Conservation (phyloP, 1,140 invertebrate species). For the Drosophila funebris region DNA sequence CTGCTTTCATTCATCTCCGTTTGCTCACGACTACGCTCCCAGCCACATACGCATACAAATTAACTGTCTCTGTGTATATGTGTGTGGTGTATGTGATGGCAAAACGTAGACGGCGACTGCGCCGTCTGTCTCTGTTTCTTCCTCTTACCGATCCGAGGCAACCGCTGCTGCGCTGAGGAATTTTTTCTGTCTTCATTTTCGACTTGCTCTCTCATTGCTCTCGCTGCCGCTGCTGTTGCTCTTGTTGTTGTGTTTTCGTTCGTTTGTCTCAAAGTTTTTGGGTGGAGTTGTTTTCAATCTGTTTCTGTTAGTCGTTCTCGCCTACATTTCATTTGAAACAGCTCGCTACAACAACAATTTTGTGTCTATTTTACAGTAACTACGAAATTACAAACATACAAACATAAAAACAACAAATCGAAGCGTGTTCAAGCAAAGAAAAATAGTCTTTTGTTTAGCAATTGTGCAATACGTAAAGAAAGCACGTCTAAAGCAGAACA, state of each 20-base stretch:
- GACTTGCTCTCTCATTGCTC: slow-evolving; percentile 43
- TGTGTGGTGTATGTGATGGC: slow-evolving; percentile 37
- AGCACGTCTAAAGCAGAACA: slow-evolving; percentile 42
- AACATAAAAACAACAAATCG: slow-evolving; percentile 17
- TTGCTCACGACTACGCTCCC: slow-evolving; percentile 60
- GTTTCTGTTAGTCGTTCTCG: slow-evolving; percentile 51
- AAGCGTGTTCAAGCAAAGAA: slow-evolving; percentile 51
- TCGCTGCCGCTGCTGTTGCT: slow-evolving; percentile 29
- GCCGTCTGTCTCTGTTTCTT: slow-evolving; percentile 25
- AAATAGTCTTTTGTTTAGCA: slow-evolving; percentile 37
- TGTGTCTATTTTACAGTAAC: slow-evolving; percentile 45
- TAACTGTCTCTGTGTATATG: slow-evolving; percentile 27
- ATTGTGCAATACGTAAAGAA: slow-evolving; percentile 69
- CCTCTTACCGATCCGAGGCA: slow-evolving; percentile 47
- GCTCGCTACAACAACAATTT: slow-evolving; percentile 30
- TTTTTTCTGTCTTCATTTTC: slow-evolving; percentile 72
- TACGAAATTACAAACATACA: slow-evolving; percentile 27
- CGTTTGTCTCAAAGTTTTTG: slow-evolving; percentile 53
- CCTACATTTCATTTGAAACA: slow-evolving; percentile 40
- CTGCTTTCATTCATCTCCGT: slow-evolving; percentile 80
- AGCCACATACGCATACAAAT: slow-evolving; percentile 39
- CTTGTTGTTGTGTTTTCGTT: slow-evolving; percentile 51
- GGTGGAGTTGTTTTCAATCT: slow-evolving; percentile 79
- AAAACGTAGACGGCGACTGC: slow-evolving; percentile 43
- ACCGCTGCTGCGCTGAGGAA: slow-evolving; percentile 63